Evolutionary conservation across 2,113 vertebrate genomes (phyloP).

Genomic region (Myotis davidii): DNA sequence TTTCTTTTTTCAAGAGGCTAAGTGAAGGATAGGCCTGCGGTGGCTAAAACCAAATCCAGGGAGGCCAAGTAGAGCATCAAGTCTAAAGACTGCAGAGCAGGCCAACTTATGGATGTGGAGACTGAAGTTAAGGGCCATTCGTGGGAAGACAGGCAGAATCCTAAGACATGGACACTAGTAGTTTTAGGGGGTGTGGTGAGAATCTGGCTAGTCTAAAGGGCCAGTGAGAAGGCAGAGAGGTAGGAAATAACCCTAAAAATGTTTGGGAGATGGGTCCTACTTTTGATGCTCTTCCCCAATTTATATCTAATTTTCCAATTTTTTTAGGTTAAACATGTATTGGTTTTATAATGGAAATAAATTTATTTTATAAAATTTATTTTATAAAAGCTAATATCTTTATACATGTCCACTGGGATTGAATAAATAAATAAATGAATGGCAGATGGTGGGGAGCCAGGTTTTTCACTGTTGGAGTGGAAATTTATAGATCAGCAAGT

Average conservation of each 20-base stretch:
- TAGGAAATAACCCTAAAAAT: neutral
- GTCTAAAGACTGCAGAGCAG: neutral
- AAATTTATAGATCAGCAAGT: slow-evolving; percentile 37
- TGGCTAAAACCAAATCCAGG: neutral
- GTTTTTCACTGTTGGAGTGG: slow-evolving; percentile 20
- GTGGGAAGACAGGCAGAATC: neutral
- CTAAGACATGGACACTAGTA: neutral
- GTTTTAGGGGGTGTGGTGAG: neutral
- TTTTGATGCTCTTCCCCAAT: neutral
- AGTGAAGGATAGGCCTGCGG: neutral
- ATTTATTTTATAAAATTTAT: neutral
- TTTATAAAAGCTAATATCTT: slow-evolving; percentile 1
- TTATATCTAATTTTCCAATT: neutral
- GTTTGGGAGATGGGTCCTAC: neutral
- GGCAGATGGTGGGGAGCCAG: slow-evolving; percentile 9
- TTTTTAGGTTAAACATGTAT: slow-evolving; percentile 14
- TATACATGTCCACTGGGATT: neutral
- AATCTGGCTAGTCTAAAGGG: neutral
- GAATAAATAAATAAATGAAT: slow-evolving; percentile 33
- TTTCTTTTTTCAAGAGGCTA: neutral
- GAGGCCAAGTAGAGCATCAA: neutral
- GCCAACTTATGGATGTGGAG: neutral
- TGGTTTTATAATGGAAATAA: neutral
- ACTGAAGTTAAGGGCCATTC: neutral
- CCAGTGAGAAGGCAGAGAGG: neutral